phyloP scores from a whole-genome alignment of 2,113 vertebrate species.

The Mystacornis crossleyi region DNA sequence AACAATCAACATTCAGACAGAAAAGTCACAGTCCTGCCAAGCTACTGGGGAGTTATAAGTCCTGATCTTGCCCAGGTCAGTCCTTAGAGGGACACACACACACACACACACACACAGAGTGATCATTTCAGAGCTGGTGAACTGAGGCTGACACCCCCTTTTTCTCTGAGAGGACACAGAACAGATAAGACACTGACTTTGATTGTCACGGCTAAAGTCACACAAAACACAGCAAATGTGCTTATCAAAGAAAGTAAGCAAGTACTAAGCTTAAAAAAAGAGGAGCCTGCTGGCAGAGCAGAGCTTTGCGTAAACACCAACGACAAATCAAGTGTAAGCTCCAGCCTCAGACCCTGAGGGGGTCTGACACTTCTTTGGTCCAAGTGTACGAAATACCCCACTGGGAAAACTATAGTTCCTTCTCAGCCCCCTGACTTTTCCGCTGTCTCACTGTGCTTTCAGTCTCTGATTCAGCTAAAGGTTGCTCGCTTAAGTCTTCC shows the following conservation, averaged over 20 bases:
- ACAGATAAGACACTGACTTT: not conserved
- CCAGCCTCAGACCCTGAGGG: constrained; percentile 31
- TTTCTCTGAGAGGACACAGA: not conserved
- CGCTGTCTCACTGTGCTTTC: constrained; percentile 79
- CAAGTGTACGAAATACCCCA: not conserved
- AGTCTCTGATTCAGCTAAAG: not conserved
- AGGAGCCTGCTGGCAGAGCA: constrained; percentile 47
- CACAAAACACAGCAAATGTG: not conserved
- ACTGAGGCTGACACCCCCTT: not conserved
- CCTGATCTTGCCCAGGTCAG: not conserved
- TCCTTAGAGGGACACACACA: not conserved
- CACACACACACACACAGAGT: not conserved
- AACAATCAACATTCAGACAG: not conserved
- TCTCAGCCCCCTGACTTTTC: constrained; percentile 61
- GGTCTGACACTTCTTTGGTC: constrained; percentile 62
- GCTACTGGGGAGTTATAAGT: not conserved
- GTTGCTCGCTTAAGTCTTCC: constrained; percentile 5
- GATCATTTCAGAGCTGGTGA: not conserved
- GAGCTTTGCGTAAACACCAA: constrained; percentile 51
- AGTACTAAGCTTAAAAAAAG: constrained; percentile 21
- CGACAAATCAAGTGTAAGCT: constrained; percentile 58
- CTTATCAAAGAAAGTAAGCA: constrained; percentile 21
- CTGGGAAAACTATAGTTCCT: constrained; percentile 37
- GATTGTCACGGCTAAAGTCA: constrained; percentile 64
- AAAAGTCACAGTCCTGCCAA: not conserved